These are phyloP conservation scores for Heliconius erato DNA, from an alignment of 2,888 invertebrate species.

Conservation along the genomic window DNA sequence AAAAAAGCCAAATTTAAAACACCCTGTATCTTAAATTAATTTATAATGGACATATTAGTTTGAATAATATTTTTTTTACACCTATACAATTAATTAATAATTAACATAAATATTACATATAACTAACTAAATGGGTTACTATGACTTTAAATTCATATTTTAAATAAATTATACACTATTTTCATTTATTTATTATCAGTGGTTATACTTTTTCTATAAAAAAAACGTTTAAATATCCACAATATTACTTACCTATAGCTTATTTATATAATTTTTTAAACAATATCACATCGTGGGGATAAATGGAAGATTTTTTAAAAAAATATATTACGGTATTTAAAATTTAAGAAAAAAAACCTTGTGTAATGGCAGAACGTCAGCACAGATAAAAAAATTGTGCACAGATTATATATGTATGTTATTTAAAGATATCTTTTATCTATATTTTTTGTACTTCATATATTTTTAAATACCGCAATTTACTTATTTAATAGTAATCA, in stretches of 20 bases:
- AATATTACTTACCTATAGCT: constrained; percentile 25
- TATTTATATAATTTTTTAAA: constrained; percentile 42
- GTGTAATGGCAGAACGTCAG: too few species aligned
- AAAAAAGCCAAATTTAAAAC: background rate
- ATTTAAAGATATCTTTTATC: background rate
- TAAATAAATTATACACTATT: constrained; percentile 41
- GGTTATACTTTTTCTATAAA: background rate
- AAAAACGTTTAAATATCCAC: constrained; percentile 6
- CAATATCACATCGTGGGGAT: constrained; percentile 64
- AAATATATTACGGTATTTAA: constrained; percentile 44
- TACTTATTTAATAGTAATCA: constrained; percentile 3
- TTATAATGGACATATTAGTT: constrained; percentile 37
- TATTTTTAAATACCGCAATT: constrained; percentile 37
- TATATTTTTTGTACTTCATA: background rate
- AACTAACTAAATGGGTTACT: constrained; percentile 5
- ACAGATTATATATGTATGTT: background rate
- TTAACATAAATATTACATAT: constrained; percentile 45
- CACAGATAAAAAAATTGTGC: constrained; percentile 6
- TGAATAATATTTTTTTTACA: constrained; percentile 41
- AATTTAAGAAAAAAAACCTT: background rate
- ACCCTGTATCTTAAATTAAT: constrained; percentile 36
- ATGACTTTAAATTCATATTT: constrained; percentile 17
- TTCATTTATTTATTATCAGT: constrained; percentile 39
- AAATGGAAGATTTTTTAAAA: constrained; percentile 62
- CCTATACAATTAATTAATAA: constrained; percentile 31